A percentile compares a stretch with the other conserved stretches of the same genome.
phyloP scores from a whole-genome alignment of 2,797 vertebrate genomes.

The Schizothorax lantsangensis region DNA sequence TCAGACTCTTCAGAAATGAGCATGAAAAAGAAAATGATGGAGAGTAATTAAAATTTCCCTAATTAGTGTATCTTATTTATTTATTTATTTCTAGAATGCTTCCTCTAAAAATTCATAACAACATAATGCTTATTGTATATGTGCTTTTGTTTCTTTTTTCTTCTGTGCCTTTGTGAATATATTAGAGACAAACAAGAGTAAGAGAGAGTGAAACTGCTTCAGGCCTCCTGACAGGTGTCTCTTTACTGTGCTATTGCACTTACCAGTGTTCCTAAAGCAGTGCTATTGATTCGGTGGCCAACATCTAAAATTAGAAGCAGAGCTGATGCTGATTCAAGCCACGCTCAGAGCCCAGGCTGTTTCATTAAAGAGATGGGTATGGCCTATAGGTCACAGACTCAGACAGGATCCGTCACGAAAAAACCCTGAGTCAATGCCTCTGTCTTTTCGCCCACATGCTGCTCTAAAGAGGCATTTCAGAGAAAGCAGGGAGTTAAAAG shows the following conservation, averaged over 20 bases:
- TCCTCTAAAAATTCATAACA: background rate
- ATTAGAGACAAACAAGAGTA: background rate
- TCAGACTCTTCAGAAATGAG: conserved; percentile 43
- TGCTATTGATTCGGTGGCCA: conserved; percentile 36
- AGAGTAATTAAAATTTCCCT: background rate
- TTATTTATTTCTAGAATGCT: background rate
- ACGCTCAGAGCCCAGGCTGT: conserved; percentile 27
- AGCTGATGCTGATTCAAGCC: conserved; percentile 48
- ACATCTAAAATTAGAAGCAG: conserved; percentile 52
- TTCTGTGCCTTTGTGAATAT: background rate
- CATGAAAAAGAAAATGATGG: conserved; percentile 32
- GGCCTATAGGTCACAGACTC: conserved; percentile 49
- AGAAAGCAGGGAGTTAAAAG: background rate
- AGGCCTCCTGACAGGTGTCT: conserved; percentile 38
- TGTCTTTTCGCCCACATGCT: background rate
- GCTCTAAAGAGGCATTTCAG: conserved; percentile 32
- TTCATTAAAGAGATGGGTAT: conserved; percentile 59
- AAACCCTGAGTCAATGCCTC: conserved; percentile 19
- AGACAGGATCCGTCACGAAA: conserved; percentile 31
- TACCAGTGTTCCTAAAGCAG: conserved; percentile 43
- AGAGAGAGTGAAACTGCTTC: background rate
- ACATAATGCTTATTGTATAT: background rate
- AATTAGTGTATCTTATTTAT: background rate
- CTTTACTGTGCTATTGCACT: conserved; percentile 21
- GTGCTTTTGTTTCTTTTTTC: background rate